Percentiles rank a stretch among this genome's conserved stretches.
Evolutionary conservation across 2,113 vertebrate genomes (phyloP).

Genomic region (Chaetura pelagica): DNA sequence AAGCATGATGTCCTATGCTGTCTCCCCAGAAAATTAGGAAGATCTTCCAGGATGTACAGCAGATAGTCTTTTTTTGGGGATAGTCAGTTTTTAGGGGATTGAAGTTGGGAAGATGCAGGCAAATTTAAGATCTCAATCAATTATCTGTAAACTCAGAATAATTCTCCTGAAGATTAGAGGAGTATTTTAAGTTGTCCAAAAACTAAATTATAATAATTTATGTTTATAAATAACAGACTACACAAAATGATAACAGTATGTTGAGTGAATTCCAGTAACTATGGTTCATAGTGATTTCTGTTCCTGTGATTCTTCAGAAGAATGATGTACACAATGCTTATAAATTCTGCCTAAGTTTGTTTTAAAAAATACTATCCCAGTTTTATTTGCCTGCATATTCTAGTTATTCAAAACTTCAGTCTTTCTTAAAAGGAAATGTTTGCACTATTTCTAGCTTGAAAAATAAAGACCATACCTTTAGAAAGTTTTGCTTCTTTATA

Average conservation of each 20-base stretch:
- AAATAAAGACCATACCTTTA: neutral
- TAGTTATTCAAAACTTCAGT: neutral
- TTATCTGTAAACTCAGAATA: neutral
- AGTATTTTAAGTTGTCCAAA: neutral
- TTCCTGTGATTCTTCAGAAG: neutral
- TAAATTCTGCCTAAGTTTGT: neutral
- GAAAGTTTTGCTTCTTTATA: neutral
- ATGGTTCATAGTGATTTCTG: neutral
- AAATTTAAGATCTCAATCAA: neutral
- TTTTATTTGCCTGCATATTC: neutral
- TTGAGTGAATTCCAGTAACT: neutral
- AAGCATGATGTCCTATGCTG: neutral
- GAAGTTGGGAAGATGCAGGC: neutral
- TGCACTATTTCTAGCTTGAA: neutral
- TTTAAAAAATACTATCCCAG: rapidly evolving
- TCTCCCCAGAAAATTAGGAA: neutral
- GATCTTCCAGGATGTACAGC: neutral
- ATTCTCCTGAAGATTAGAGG: neutral
- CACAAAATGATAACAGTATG: neutral
- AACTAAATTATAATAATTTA: neutral
- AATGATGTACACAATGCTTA: neutral
- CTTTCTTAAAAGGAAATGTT: neutral
- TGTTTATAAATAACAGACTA: neutral
- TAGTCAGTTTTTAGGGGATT: neutral
- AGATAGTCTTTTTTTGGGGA: neutral